Conservation (phyloP, 1,140 invertebrate genomes). For the Tenebrio molitor region DNA sequence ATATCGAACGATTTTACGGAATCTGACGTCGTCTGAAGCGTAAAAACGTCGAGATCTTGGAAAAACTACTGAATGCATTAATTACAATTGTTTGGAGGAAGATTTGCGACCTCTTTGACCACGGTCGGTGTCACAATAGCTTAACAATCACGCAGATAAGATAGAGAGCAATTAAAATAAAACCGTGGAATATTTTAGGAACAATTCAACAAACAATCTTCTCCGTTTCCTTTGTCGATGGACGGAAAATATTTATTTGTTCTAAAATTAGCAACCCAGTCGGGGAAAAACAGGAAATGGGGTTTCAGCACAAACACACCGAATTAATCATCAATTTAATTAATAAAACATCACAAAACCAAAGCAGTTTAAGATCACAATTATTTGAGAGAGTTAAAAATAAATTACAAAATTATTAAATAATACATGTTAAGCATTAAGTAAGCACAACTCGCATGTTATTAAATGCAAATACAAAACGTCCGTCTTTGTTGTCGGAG, state of each 20-base stretch:
- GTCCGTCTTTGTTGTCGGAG: constrained; percentile 10
- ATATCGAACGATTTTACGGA: no score
- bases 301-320: neutral
- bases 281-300: no score
- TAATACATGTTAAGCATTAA: constrained; percentile 53
- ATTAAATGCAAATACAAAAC: constrained; percentile 31
- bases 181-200: constrained; percentile 1
- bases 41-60: no score
- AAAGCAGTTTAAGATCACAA: constrained; percentile 62
- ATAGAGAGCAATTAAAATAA: constrained; percentile 20
- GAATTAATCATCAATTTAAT: constrained; percentile 46
- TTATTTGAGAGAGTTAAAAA: constrained; percentile 58
- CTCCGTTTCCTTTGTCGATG: constrained; percentile 21
- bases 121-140: neutral
- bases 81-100: neutral
- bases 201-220: neutral
- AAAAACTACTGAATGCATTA: no score
- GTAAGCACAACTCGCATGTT: constrained; percentile 46
- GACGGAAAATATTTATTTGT: constrained; percentile 44
- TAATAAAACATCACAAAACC: constrained; percentile 60
- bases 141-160: constrained; percentile 6
- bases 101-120: neutral
- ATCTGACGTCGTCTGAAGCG: no score
- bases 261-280: constrained; percentile 8
- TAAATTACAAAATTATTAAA: constrained; percentile 54